Percentiles rank a stretch among this genome's conserved stretches.
Evolutionary conservation across 2,113 vertebrate species (phyloP).

Genomic region (zebrafish (Danio rerio)): DNA sequence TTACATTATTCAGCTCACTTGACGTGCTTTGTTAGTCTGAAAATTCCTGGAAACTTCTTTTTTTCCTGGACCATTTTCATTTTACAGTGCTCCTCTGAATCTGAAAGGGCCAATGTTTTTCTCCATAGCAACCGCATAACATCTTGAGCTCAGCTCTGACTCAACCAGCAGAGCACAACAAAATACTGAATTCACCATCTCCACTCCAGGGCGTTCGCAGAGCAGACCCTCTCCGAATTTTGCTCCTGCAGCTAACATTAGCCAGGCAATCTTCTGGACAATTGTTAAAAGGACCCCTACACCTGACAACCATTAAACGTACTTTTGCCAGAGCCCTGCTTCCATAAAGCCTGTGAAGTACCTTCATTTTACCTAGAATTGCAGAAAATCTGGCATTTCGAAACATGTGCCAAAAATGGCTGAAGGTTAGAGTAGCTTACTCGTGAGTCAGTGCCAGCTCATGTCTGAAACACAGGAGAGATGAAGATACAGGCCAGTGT

Average conservation of each 20-base stretch:
- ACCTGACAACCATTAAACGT: slow-evolving; percentile 48
- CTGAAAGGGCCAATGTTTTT: slow-evolving; percentile 80
- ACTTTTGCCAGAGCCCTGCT: neutral
- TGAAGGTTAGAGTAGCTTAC: neutral
- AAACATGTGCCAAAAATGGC: neutral
- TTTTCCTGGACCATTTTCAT: slow-evolving; percentile 78
- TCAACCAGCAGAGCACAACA: slow-evolving; percentile 85
- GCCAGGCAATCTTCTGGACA: slow-evolving; percentile 3
- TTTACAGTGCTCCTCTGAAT: slow-evolving; percentile 78
- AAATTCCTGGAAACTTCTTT: slow-evolving; percentile 77
- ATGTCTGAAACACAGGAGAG: slow-evolving; percentile 48
- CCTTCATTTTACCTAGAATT: neutral
- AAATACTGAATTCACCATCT: slow-evolving; percentile 72
- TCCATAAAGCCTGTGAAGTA: slow-evolving; percentile 2
- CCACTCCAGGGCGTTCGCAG: slow-evolving; percentile 70
- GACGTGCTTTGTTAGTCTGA: slow-evolving; percentile 76
- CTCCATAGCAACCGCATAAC: slow-evolving; percentile 97
- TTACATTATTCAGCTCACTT: slow-evolving; percentile 66
- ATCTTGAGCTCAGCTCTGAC: slow-evolving; percentile 81
- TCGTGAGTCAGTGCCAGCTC: slow-evolving; percentile 25
- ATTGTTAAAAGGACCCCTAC: slow-evolving; percentile 12
- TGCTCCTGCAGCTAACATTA: slow-evolving; percentile 44
- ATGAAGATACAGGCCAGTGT: slow-evolving; percentile 62
- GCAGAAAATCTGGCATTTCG: slow-evolving; percentile 15
- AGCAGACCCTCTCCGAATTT: slow-evolving; percentile 61